Conservation (phyloP, 2,888 invertebrate genomes). For the Euzophera pinguis region DNA sequence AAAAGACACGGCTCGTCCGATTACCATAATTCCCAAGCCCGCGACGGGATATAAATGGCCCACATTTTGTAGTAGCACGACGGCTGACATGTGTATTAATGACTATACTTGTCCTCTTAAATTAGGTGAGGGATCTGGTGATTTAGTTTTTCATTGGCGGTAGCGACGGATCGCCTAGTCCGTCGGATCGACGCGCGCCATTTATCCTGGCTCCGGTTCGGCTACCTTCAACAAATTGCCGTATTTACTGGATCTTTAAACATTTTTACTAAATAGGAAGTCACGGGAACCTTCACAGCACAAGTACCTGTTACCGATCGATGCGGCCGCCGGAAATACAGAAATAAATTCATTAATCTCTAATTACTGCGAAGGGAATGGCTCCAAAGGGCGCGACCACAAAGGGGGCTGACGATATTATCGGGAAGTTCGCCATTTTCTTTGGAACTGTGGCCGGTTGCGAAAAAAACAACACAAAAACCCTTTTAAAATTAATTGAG, state of each 20-base stretch:
- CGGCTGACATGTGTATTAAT: slow-evolving; percentile 78
- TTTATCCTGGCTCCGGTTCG: slow-evolving; percentile 34
- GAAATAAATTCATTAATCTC: slow-evolving; percentile 65
- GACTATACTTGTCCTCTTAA: slow-evolving; percentile 77
- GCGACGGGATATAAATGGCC: slow-evolving; percentile 73
- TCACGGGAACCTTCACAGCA: neutral
- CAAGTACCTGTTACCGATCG: neutral
- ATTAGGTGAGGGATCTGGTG: slow-evolving; percentile 75
- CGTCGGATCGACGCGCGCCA: slow-evolving; percentile 22
- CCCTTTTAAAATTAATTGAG: slow-evolving; percentile 81
- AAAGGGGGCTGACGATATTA: slow-evolving; percentile 57
- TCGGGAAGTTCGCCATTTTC: slow-evolving; percentile 59
- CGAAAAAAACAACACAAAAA: slow-evolving; percentile 76
- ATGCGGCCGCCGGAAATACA: slow-evolving; percentile 24
- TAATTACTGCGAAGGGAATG: slow-evolving; percentile 63
- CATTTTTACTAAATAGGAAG: slow-evolving; percentile 21
- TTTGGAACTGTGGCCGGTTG: slow-evolving; percentile 54
- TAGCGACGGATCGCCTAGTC: slow-evolving; percentile 34
- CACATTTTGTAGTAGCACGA: slow-evolving; percentile 77
- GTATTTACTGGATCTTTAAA: slow-evolving; percentile 22
- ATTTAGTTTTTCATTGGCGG: slow-evolving; percentile 73
- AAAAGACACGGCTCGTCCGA: slow-evolving; percentile 77
- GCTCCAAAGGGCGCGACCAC: slow-evolving; percentile 56
- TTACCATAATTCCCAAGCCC: slow-evolving; percentile 78
- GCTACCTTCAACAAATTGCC: slow-evolving; percentile 34